These are phyloP conservation scores for Lottia scabra DNA, from an alignment of 2,888 invertebrate species.

Conservation along the genomic window DNA sequence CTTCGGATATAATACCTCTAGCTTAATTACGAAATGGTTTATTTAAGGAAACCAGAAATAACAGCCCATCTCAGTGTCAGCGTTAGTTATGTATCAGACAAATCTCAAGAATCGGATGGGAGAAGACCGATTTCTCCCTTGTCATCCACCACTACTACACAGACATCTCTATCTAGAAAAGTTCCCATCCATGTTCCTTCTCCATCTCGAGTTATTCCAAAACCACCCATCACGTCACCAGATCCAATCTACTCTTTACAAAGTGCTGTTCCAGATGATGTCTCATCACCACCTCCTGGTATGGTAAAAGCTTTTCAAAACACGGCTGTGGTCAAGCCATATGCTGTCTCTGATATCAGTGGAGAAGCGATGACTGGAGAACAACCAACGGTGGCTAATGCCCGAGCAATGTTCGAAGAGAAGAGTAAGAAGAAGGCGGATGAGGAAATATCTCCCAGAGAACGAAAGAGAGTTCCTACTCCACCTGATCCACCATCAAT, in stretches of 20 bases:
- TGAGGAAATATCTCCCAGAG: not conserved
- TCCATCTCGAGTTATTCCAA: not conserved
- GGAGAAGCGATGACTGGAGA: no score
- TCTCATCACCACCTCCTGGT: not conserved
- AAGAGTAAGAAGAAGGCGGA: not conserved
- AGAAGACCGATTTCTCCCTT: not conserved
- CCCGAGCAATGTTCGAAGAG: not conserved
- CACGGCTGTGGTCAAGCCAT: no score
- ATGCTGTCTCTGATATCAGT: no score
- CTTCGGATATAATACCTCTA: no score
- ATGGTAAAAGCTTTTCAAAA: no score
- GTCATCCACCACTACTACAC: not conserved
- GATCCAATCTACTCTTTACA: not conserved
- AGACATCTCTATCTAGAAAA: not conserved
- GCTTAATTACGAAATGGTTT: not conserved
- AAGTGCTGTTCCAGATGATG: not conserved
- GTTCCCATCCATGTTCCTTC: not conserved
- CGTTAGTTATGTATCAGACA: slow-evolving; percentile 22
- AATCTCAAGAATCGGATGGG: not conserved
- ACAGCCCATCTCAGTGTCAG: slow-evolving; percentile 23
- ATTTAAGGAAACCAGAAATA: slow-evolving; percentile 18
- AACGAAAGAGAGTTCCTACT: slow-evolving; percentile 7
- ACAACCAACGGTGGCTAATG: not conserved
- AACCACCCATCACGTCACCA: not conserved
- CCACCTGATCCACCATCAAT: slow-evolving; percentile 18